Base-by-base conservation (phyloP, 2,888 invertebrate genomes). In the Volucella bombylans region DNA sequence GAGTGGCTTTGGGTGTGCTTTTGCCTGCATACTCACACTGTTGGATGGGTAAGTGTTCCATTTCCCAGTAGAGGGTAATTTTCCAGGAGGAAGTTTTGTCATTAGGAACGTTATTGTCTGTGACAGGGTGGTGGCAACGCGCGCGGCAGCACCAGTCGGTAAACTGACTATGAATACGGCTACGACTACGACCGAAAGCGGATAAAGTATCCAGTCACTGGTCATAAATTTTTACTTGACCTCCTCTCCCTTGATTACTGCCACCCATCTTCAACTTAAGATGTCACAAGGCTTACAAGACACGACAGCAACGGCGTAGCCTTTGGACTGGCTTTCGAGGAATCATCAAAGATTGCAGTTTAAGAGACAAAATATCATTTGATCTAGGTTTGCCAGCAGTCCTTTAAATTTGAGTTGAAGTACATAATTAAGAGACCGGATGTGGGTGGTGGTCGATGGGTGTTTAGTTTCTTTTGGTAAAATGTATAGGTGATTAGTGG, bases 191-290 rank as follows among this genome's bases (percentile, higher is more conserved):
- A 38, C 18, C 15, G n/a, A 15, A 49, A 50, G 38, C 38, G 54
- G 76, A 80, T 71, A 71, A 74, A 67, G 69, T 69, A 80, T 76
- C 76, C 65, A 31, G 80, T 83, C 62, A 85, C 67, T 85, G 85
- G 71, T 62, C 76, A 76, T 85, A 80, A 85, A 85, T 85, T 85
- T 80, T 80, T 76, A 74, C 74, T 80, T 80, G 80, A 80, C 80
- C 76, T 61, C 69, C 54, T 69, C 76, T 55, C 69, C 54, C 69
- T 61, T 76, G 69, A 81, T 74, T 76, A 69, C 59, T 52, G 52
- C 9, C 11, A 62, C 18, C 39, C 31, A 68, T 38, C 45, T 23
- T 23, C 23, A 23, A 49, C 18, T 23, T 14, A 11, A 0, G 23
- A 12, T 23, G 41, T 1, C 2, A 4, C 8, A 11, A 8, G 14